phyloP scores from a whole-genome alignment of 2,888 invertebrate genomes.

The Thera obeliscata region DNA sequence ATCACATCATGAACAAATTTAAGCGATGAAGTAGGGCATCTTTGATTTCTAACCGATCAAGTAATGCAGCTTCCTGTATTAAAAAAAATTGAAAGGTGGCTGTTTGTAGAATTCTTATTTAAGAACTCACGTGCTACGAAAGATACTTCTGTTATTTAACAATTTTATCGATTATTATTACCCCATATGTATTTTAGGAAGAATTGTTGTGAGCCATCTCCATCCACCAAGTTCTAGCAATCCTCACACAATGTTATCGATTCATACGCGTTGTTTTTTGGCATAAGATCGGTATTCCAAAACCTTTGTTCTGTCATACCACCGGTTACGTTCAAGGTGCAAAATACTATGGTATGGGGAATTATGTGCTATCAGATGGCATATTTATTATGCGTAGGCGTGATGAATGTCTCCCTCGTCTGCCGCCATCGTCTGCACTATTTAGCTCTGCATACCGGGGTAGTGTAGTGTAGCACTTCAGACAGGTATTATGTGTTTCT shows the following conservation, averaged over 20 bases:
- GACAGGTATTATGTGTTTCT: constrained; percentile 20
- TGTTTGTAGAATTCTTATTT: no score
- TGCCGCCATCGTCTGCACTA: constrained; percentile 26
- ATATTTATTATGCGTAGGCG: constrained; percentile 24
- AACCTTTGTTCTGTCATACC: background rate
- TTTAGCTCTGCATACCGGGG: constrained; percentile 18
- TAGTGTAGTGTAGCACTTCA: constrained; percentile 12
- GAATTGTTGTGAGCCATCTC: no score
- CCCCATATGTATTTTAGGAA: no score
- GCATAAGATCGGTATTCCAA: background rate
- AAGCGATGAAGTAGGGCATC: no score
- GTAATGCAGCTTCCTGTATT: no score
- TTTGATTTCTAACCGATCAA: no score
- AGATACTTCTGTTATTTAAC: no score
- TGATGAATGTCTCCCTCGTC: constrained; percentile 31
- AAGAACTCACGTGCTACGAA: no score
- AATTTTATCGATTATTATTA: no score
- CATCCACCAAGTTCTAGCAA: no score
- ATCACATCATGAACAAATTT: background rate
- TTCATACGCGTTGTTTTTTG: background rate
- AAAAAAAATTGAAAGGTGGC: no score
- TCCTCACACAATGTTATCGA: no score
- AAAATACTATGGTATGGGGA: constrained; percentile 13
- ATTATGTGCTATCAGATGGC: constrained; percentile 25
- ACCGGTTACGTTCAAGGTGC: background rate